phyloP scores from a whole-genome alignment of 1,140 invertebrate species.

The Zaprionus ornatus region DNA sequence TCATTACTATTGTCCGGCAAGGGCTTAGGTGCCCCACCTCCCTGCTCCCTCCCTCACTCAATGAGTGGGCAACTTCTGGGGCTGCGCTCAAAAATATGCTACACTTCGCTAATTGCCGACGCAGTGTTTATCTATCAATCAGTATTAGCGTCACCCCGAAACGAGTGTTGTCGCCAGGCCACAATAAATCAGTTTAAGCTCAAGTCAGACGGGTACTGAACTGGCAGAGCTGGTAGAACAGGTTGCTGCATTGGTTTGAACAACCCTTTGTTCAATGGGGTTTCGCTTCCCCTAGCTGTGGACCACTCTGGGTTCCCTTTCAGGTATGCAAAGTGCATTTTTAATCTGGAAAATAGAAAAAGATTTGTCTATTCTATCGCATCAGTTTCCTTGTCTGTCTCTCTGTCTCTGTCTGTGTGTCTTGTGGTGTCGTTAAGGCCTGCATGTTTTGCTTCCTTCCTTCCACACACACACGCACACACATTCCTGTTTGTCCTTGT shows the following conservation, averaged over 20 bases:
- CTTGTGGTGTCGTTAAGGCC: constrained; percentile 12
- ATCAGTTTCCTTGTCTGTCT: background rate
- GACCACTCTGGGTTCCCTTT: background rate
- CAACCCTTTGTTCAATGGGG: background rate
- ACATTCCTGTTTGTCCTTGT: constrained; percentile 46
- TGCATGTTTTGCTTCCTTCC: constrained; percentile 4
- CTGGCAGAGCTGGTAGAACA: background rate
- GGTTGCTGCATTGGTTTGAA: background rate
- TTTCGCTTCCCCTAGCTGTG: background rate
- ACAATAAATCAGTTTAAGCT: constrained; percentile 59
- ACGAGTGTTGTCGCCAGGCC: background rate
- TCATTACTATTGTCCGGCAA: constrained; percentile 58
- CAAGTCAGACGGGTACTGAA: background rate
- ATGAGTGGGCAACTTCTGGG: constrained; percentile 36
- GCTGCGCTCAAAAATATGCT: constrained; percentile 18
- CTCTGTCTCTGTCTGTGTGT: constrained; percentile 17
- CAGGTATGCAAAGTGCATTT: constrained; percentile 20
- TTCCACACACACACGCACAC: background rate
- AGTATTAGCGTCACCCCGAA: constrained; percentile 11
- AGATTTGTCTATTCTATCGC: constrained; percentile 4
- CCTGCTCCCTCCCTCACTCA: background rate
- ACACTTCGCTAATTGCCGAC: constrained; percentile 40
- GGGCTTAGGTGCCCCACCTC: constrained; percentile 14
- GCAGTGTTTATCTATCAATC: constrained; percentile 34
- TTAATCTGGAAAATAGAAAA: constrained; percentile 6